A percentile compares a stretch with the other conserved stretches of the same genome.
Evolutionary conservation across 2,113 vertebrate genomes (phyloP).

Genomic region (Poeciliopsis retropinna): DNA sequence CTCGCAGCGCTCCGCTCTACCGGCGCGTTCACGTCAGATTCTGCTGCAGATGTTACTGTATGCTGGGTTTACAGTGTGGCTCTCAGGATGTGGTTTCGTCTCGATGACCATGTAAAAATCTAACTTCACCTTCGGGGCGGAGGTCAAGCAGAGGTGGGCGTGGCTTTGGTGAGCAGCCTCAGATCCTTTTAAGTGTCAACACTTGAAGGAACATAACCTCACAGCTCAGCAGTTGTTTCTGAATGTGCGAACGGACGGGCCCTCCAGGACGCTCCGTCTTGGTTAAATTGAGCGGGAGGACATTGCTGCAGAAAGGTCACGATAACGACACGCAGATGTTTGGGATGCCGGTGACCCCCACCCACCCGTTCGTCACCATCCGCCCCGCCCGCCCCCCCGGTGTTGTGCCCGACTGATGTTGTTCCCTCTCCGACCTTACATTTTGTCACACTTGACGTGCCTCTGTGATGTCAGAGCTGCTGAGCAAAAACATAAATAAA

Average conservation of each 20-base stretch:
- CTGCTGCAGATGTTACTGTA: conserved; percentile 33
- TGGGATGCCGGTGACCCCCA: conserved; percentile 59
- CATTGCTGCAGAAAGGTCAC: conserved; percentile 55
- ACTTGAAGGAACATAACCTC: conserved; percentile 37
- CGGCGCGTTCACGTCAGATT: conserved; percentile 23
- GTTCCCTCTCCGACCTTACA: conserved; percentile 63
- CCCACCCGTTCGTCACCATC: too few relatives aligned
- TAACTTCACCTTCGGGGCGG: conserved; percentile 18
- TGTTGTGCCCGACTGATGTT: conserved; percentile 54
- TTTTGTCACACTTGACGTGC: conserved; percentile 65
- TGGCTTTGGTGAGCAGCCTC: conserved; percentile 9
- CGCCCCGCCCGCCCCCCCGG: conserved; percentile 4
- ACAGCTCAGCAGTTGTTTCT: conserved; percentile 27
- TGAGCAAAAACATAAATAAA: conserved; percentile 73
- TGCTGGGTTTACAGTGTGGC: conserved; percentile 20
- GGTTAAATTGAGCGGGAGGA: conserved; percentile 59
- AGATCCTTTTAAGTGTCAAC: conserved; percentile 31
- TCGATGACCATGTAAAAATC: conserved; percentile 24
- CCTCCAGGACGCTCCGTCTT: conserved; percentile 26
- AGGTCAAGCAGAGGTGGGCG: conserved; percentile 13
- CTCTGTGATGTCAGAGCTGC: conserved; percentile 71
- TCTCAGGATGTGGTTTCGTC: conserved; percentile 58
- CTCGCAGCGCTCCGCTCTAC: conserved; percentile 7
- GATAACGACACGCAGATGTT: conserved; percentile 47
- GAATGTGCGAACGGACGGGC: conserved; percentile 41